These are phyloP conservation scores for Phyllostomus discolor DNA, from an alignment of 2,113 vertebrate genomes.

Conservation along the genomic window DNA sequence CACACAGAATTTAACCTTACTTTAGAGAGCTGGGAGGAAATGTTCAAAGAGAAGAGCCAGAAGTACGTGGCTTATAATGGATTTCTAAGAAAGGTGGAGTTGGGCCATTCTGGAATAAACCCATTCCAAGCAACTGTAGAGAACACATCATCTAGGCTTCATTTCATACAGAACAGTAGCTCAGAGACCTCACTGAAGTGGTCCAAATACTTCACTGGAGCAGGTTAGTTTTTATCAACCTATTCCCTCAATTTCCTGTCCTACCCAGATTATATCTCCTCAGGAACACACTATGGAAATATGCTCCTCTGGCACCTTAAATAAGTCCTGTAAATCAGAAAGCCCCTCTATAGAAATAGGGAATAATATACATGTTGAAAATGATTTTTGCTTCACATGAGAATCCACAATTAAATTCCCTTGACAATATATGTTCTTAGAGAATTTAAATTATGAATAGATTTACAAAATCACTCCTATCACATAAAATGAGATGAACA, in stretches of 20 bases:
- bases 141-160: background rate
- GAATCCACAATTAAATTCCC: constrained; percentile 29
- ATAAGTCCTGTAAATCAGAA: constrained; percentile 15
- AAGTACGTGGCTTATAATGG: background rate
- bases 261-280: background rate
- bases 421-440: constrained; percentile 1
- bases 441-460: constrained; percentile 46
- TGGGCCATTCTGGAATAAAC: background rate
- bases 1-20: background rate
- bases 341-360: background rate
- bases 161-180: background rate
- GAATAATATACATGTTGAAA: background rate
- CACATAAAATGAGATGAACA: constrained; percentile 46
- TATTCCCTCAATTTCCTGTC: background rate
- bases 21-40: background rate
- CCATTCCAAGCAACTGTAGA: background rate
- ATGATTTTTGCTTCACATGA: constrained; percentile 29
- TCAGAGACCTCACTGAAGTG: constrained; percentile 1
- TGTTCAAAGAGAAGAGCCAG: background rate
- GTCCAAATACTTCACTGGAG: background rate
- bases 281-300: background rate
- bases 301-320: background rate
- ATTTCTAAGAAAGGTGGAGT: background rate
- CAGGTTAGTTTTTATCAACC: background rate
- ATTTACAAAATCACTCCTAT: constrained; percentile 43